These are phyloP conservation scores for Trichogramma pretiosum DNA, from an alignment of 1,140 invertebrate genomes.

Conservation along the genomic window DNA sequence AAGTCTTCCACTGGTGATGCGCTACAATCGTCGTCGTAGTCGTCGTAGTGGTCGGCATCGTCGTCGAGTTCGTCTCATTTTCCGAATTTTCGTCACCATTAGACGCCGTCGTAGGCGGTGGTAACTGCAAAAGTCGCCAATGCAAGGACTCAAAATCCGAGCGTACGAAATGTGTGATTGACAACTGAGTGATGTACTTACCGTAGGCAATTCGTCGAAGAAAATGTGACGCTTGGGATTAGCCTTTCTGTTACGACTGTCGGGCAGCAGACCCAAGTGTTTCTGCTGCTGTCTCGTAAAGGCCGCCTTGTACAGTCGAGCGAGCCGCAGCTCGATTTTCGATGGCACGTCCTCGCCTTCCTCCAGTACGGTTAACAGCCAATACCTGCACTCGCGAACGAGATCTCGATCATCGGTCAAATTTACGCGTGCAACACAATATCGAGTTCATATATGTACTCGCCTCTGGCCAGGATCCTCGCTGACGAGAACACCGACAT, in stretches of 20 bases:
- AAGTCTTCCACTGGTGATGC: too few species aligned
- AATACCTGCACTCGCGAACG: too few species aligned
- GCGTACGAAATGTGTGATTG: too few species aligned
- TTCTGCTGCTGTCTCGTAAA: constrained; percentile 44
- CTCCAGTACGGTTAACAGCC: constrained; percentile 67
- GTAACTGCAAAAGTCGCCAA: too few species aligned
- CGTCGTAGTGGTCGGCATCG: not conserved
- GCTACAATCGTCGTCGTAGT: too few species aligned
- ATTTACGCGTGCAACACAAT: not conserved
- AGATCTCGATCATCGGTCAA: not conserved
- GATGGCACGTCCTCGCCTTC: constrained; percentile 35
- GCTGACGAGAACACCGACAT: constrained; percentile 36
- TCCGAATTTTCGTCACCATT: not conserved
- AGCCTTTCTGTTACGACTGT: not conserved
- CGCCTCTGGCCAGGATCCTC: constrained; percentile 43
- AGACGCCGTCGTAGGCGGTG: too few species aligned
- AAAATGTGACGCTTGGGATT: not conserved
- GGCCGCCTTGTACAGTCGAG: constrained; percentile 44
- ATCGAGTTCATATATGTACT: not conserved
- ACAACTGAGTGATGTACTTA: not conserved
- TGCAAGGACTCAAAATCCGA: too few species aligned
- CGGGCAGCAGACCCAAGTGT: constrained; percentile 32
- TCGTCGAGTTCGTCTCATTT: too few species aligned
- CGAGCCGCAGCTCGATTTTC: constrained; percentile 43
- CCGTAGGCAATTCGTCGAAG: not conserved